phyloP scores from a whole-genome alignment of 2,113 vertebrate species.

The Pseudorectes ferrugineus region DNA sequence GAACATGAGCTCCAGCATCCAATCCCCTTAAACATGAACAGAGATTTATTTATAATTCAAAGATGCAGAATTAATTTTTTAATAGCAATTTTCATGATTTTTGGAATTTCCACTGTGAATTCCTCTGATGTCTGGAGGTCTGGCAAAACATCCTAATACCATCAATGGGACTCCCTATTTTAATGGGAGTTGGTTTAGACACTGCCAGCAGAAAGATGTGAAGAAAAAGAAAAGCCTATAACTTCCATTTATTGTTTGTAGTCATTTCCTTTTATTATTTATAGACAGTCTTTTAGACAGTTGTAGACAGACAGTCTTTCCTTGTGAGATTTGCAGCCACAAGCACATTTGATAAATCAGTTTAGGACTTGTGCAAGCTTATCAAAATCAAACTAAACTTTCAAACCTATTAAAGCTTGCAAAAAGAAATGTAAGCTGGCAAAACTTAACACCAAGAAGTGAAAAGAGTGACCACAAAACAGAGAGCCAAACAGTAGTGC shows the following conservation, averaged over 20 bases:
- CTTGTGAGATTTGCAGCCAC: not conserved
- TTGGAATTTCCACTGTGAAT: not conserved
- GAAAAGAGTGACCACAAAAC: not conserved
- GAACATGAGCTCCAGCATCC: not conserved
- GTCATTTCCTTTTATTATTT: not conserved
- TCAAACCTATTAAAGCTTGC: not conserved
- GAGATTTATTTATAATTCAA: not conserved
- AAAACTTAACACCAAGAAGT: not conserved
- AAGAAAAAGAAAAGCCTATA: not conserved
- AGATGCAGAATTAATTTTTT: not conserved
- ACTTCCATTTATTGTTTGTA: not conserved
- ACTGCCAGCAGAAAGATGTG: not conserved
- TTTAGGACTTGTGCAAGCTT: not conserved
- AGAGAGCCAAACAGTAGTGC: not conserved
- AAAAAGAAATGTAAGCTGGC: not conserved
- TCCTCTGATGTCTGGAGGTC: not conserved
- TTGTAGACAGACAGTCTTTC: not conserved
- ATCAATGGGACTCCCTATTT: not conserved
- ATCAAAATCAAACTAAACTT: not conserved
- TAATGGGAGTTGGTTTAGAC: not conserved
- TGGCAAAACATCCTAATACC: not conserved
- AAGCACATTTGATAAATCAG: not conserved
- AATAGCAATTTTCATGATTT: not conserved
- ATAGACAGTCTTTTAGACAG: not conserved
- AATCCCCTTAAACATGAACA: not conserved